phyloP scores from a whole-genome alignment of 2,797 vertebrate species.

The Danio kyathit region DNA sequence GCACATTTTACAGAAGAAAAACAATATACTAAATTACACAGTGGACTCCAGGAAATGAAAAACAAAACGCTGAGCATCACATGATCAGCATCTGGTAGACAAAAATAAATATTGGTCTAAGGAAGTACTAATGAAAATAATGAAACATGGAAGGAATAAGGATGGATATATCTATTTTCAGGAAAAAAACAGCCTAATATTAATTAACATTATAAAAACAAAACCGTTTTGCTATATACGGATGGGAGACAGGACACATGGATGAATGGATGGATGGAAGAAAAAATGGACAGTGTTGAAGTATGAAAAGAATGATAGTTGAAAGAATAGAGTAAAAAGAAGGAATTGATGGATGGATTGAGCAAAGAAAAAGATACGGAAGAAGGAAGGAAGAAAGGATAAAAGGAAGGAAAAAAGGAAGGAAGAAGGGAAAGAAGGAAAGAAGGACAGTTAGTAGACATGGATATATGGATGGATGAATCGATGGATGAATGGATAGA shows the following conservation, averaged over 20 bases:
- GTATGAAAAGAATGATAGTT: background rate
- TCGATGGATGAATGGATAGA: no score
- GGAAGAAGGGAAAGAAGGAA: background rate
- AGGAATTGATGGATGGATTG: no score
- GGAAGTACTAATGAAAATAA: no score
- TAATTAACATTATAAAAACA: no score
- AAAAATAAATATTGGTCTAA: background rate
- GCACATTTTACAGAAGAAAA: background rate
- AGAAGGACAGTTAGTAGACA: no score
- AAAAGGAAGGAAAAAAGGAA: no score
- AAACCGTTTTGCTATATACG: no score
- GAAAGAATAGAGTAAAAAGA: background rate
- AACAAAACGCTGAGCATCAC: background rate
- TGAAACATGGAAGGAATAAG: no score
- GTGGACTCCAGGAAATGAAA: background rate
- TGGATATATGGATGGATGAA: no score
- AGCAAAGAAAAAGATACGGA: background rate
- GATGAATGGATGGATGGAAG: background rate
- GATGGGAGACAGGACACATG: background rate
- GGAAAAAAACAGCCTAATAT: no score
- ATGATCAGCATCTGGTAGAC: background rate
- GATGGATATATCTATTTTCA: no score
- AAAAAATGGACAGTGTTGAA: slow-evolving; percentile 13
- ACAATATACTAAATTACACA: background rate
- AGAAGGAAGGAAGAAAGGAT: no score